Percentiles rank a stretch among this genome's conserved stretches.
Evolutionary conservation across 2,797 vertebrate species (phyloP).

Genomic region (Hydrophis major): DNA sequence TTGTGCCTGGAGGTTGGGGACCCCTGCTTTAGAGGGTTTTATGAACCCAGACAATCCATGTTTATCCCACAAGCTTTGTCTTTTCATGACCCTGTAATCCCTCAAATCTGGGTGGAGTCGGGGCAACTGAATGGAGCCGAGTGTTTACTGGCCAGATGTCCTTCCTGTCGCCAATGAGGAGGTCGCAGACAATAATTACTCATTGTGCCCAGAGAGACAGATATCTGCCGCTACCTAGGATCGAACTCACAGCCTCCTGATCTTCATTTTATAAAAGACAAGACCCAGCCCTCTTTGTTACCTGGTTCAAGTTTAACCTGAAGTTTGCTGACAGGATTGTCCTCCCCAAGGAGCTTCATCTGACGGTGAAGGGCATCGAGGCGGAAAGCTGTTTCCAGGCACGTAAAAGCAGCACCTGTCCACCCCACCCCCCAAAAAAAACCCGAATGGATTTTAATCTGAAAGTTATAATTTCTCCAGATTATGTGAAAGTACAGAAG

Average conservation of each 20-base stretch:
- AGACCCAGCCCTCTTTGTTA: constrained; percentile 34
- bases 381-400: constrained; percentile 91
- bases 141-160: too few species aligned
- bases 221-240: too few species aligned
- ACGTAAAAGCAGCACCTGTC: constrained; percentile 90
- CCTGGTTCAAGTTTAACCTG: constrained; percentile 93
- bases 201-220: too few species aligned
- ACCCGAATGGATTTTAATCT: neutral
- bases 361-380: constrained; percentile 93
- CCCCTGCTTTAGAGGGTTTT: neutral
- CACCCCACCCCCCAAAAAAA: neutral
- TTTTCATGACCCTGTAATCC: too few species aligned
- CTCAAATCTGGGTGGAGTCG: too few species aligned
- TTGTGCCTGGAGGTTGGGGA: too few species aligned
- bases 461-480: neutral
- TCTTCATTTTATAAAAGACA: neutral
- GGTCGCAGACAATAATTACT: too few species aligned
- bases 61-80: neutral
- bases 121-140: too few species aligned
- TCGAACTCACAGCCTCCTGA: too few species aligned
- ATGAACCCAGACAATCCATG: neutral
- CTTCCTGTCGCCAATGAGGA: too few species aligned
- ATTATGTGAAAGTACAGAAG: too few species aligned
- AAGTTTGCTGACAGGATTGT: constrained; percentile 91
- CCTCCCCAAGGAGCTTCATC: constrained; percentile 91